Percentiles rank a stretch among this genome's conserved stretches.
phyloP scores from a whole-genome alignment of 2,888 invertebrate species.

The Agonopterix alstromeriana region DNA sequence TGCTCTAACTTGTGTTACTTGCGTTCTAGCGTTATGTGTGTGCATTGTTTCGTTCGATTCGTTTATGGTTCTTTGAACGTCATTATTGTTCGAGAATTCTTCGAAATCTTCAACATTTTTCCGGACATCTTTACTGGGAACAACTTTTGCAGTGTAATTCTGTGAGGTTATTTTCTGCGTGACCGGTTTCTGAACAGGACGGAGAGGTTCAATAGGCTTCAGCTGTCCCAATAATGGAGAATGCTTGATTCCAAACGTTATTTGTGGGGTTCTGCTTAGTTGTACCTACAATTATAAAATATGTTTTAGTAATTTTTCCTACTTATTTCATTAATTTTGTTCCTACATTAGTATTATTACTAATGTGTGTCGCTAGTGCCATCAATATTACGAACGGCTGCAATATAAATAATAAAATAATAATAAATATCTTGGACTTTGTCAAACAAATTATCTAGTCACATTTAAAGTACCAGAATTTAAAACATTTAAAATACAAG shows the following conservation, averaged over 20 bases:
- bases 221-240: slow-evolving; percentile 82
- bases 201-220: slow-evolving; percentile 40
- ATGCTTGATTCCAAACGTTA: slow-evolving; percentile 91
- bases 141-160: slow-evolving; percentile 3
- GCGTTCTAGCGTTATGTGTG: slow-evolving; percentile 30
- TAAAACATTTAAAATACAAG: no score
- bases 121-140: slow-evolving; percentile 7
- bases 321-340: no score
- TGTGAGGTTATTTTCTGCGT: slow-evolving; percentile 9
- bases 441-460: no score
- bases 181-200: slow-evolving; percentile 19
- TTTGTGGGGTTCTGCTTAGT: slow-evolving; percentile 53
- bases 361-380: no score
- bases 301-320: not conserved
- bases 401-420: no score
- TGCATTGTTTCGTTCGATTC: slow-evolving; percentile 21
- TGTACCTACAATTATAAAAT: slow-evolving; percentile 41
- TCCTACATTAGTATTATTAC: no score
- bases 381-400: no score
- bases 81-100: slow-evolving; percentile 16
- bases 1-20: slow-evolving; percentile 52
- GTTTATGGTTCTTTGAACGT: slow-evolving; percentile 15
- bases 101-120: slow-evolving; percentile 18
- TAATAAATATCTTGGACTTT: no score
- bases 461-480: no score